phyloP scores from a whole-genome alignment of 1,140 invertebrate species.

The Achatina immaculata region DNA sequence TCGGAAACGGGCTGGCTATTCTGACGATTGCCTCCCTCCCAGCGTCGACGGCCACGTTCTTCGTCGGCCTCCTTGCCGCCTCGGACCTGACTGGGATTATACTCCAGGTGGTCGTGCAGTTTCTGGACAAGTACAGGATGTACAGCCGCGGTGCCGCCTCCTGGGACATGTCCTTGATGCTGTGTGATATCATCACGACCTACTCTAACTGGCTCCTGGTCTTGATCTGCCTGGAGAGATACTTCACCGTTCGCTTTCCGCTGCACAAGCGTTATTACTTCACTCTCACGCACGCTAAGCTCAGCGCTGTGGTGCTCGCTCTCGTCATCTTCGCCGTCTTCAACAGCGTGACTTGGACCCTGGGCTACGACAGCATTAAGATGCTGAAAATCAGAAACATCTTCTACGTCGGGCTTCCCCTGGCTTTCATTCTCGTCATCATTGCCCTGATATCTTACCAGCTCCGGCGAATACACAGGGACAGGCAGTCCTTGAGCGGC shows the following conservation, averaged over 20 bases:
- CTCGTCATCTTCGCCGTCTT: conserved; percentile 30
- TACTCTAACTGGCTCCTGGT: conserved; percentile 61
- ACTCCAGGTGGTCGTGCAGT: conserved; percentile 48
- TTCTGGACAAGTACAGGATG: conserved; percentile 38
- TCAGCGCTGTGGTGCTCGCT: conserved; percentile 40
- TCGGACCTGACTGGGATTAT: conserved; percentile 49
- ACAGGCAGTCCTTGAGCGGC: conserved; percentile 28
- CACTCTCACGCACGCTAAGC: conserved; percentile 41
- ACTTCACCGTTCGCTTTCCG: conserved; percentile 56
- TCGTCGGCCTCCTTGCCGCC: conserved; percentile 52
- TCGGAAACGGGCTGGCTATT: conserved; percentile 51
- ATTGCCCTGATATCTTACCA: conserved; percentile 42
- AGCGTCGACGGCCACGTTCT: conserved; percentile 49
- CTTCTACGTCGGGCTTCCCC: conserved; percentile 40
- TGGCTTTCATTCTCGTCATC: conserved; percentile 49
- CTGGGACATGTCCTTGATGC: conserved; percentile 42
- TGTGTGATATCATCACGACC: conserved; percentile 47
- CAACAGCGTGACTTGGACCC: background rate
- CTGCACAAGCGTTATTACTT: conserved; percentile 51
- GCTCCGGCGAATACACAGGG: conserved; percentile 34
- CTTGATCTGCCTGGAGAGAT: conserved; percentile 56
- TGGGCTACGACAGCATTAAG: conserved; percentile 30
- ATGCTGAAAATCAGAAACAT: conserved; percentile 35
- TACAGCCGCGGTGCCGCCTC: background rate
- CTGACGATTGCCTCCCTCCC: conserved; percentile 50